Percentiles rank a stretch among this genome's conserved stretches.
phyloP scores from a whole-genome alignment of 2,113 vertebrate genomes.

The Osmerus eperlanus region DNA sequence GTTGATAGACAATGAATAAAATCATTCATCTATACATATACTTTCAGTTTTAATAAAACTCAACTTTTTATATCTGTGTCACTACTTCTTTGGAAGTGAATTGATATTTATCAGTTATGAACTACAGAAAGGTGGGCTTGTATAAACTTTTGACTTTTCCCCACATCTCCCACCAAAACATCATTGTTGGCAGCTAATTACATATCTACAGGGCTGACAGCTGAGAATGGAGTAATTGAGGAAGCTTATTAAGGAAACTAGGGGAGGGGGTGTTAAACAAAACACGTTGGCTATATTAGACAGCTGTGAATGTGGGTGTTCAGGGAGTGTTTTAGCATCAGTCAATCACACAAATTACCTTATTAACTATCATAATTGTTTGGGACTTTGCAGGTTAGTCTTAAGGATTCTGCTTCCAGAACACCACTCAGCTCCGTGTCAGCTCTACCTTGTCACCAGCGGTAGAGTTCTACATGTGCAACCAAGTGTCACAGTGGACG shows the following conservation, averaged over 20 bases:
- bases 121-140: conserved; percentile 32
- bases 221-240: neutral
- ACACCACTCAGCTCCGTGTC: too few species aligned
- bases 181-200: conserved; percentile 42
- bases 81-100: conserved; percentile 55
- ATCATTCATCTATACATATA: conserved; percentile 15
- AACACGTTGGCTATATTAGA: too few species aligned
- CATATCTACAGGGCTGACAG: conserved; percentile 55
- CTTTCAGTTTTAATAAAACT: conserved; percentile 28
- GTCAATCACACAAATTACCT: too few species aligned
- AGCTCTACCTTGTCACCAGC: neutral
- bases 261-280: too few species aligned
- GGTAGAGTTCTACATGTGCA: neutral
- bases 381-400: too few species aligned
- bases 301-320: too few species aligned
- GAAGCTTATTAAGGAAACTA: conserved; percentile 18
- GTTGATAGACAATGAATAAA: conserved; percentile 16
- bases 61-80: conserved; percentile 51
- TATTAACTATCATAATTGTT: too few species aligned
- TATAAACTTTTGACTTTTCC: conserved; percentile 48
- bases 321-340: too few species aligned
- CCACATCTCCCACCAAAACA: conserved; percentile 42
- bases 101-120: conserved; percentile 19
- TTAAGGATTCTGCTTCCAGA: too few species aligned
- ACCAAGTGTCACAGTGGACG: neutral